Conservation (phyloP, 1,140 invertebrate genomes). For the Tetraneura akinire region DNA sequence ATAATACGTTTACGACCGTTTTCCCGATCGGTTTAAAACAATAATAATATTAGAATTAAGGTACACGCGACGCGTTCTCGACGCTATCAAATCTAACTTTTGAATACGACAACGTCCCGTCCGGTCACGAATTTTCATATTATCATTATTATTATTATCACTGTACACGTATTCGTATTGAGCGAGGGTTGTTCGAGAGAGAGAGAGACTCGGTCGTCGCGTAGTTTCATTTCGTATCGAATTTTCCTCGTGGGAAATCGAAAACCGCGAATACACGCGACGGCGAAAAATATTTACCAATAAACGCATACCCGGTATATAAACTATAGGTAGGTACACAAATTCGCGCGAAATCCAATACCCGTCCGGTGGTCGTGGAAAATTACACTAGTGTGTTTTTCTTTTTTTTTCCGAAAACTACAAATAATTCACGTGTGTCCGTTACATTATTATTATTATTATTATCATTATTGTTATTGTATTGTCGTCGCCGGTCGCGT, state of each 20-base stretch:
- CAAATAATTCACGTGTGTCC: neutral
- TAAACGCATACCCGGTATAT: neutral
- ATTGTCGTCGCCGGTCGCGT: neutral
- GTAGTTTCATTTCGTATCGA: neutral
- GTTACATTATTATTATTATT: too few species aligned
- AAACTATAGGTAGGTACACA: neutral
- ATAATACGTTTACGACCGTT: too few species aligned
- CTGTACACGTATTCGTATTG: too few species aligned
- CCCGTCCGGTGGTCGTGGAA: neutral
- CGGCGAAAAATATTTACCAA: neutral
- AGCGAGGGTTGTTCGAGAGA: neutral
- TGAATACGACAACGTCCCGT: too few species aligned
- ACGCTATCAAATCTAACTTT: too few species aligned
- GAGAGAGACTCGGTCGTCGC: neutral
- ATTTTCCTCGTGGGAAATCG: neutral
- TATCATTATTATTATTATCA: too few species aligned
- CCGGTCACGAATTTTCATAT: too few species aligned
- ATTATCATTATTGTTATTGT: neutral
- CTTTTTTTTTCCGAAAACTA: conserved; percentile 6
- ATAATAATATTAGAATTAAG: too few species aligned
- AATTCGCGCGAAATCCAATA: neutral
- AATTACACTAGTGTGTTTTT: neutral
- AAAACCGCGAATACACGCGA: neutral
- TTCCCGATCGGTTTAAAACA: too few species aligned
- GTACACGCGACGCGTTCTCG: too few species aligned